Percentiles rank a stretch among this genome's conserved stretches.
Evolutionary conservation across 2,113 vertebrate species (phyloP).

Genomic region (Mirza zaza): DNA sequence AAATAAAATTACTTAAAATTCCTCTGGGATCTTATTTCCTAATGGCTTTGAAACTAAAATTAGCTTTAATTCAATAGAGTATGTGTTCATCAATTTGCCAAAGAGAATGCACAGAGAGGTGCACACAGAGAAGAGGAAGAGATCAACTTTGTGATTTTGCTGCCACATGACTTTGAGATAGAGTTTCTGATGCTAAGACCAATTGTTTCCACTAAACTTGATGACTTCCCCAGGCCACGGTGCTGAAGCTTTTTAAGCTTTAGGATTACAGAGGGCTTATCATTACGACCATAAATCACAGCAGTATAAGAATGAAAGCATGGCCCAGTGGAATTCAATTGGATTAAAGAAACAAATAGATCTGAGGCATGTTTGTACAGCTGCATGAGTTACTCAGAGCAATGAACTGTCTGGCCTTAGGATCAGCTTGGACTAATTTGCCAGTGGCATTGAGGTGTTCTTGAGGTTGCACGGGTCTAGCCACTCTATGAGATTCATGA

Average conservation of each 20-base stretch:
- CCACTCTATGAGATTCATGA: background rate
- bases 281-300: background rate
- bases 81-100: conserved; percentile 24
- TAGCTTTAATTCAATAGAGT: conserved; percentile 61
- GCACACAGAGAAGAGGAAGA: background rate
- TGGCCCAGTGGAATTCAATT: background rate
- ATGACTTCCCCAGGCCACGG: background rate
- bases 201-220: background rate
- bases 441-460: background rate
- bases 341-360: conserved; percentile 39
- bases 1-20: conserved; percentile 76
- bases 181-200: background rate
- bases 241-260: background rate
- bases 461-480: background rate
- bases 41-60: conserved; percentile 65
- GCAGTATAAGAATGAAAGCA: background rate
- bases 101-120: background rate
- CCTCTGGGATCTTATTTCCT: conserved; percentile 52
- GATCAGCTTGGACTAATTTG: background rate
- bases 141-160: background rate
- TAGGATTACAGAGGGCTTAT: background rate
- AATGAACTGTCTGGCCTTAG: background rate
- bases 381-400: background rate
- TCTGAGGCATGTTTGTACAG: background rate
- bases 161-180: background rate